Evolutionary conservation across 2,888 invertebrate genomes (phyloP), one percentile per base, ranked within the genome.

Genomic region (Lasius platythorax): DNA sequence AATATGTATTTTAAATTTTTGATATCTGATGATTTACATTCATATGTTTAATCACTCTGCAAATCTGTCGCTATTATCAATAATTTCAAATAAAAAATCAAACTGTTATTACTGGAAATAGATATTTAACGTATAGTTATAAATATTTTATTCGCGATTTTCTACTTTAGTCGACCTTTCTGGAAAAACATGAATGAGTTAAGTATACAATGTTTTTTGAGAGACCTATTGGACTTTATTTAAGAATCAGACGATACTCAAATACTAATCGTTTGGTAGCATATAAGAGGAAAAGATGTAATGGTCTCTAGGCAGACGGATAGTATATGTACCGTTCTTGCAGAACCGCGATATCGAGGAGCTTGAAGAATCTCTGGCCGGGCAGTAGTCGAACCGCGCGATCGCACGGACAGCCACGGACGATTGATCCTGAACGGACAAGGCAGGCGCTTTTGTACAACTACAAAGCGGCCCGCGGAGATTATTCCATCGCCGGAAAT

Each of bases 321-420:
- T 81, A 46, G 40, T 61, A 84, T 81, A 63, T 84, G n/a, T 72
- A 83, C 56, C 70, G 79, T 73, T 89, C 92, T 96, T 96, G 81
- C 95, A 98, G 98, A 92, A 97, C 97, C 92, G 96, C 97, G 92
- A 97, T 98, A 88, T 97, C 97, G 92, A 96, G 98, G 92, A 97
- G 97, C 72, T 96, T 98, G 92, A 95, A 96, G 91, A 97, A 96
- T 85, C 96, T 96, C 89, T 97, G 97, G 97, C 96, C 96, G 70
- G 96, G 96, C 88, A 96, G 96, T 84, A 95, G 96, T 82, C 95
- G 98, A 91, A 97, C 97, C 84, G 98, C 97, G 72, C 96, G 98
- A 89, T 95, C 96, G 9, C 96, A 96, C 85, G 37, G 37, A 37
- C 95, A 95, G 92, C 96, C 96, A 78, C 95, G 95, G 75, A 96